These are phyloP conservation scores for Macrocentrus cingulum DNA, from an alignment of 1,140 invertebrate species.

Conservation along the genomic window DNA sequence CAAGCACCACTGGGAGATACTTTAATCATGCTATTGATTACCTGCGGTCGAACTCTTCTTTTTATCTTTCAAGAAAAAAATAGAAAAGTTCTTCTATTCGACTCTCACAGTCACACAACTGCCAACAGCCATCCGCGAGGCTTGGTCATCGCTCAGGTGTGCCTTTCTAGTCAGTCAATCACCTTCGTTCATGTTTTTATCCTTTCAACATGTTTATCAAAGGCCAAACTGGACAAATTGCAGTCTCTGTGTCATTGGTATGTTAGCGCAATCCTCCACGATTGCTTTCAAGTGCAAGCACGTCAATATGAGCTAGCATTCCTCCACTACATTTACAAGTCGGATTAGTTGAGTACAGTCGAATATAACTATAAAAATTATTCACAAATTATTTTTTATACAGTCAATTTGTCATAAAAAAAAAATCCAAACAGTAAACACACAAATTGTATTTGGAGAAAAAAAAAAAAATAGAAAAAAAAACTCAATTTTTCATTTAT, in stretches of 20 bases:
- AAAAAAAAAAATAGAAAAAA: too few relatives aligned
- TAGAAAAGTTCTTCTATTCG: constrained; percentile 48
- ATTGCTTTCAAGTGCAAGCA: constrained; percentile 40
- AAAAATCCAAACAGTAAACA: too few relatives aligned
- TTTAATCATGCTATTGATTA: constrained; percentile 54
- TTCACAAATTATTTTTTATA: too few relatives aligned
- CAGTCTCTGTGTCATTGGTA: constrained; percentile 50
- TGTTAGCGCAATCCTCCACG: constrained; percentile 39
- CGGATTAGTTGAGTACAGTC: neutral
- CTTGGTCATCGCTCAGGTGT: constrained; percentile 52
- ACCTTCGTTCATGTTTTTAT: neutral
- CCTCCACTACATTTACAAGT: constrained; percentile 36
- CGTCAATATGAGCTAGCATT: constrained; percentile 52
- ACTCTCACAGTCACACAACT: constrained; percentile 49
- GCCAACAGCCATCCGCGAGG: constrained; percentile 36
- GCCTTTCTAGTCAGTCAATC: neutral
- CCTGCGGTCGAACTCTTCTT: constrained; percentile 50
- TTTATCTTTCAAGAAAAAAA: constrained; percentile 54
- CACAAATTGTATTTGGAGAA: too few relatives aligned
- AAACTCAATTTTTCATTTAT: constrained; percentile 27
- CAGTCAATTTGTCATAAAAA: too few relatives aligned
- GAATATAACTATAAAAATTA: too few relatives aligned
- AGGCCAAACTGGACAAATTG: constrained; percentile 43
- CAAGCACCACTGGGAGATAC: constrained; percentile 38
- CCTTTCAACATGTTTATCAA: neutral